phyloP scores from a whole-genome alignment of 1,140 invertebrate genomes.

The Musca domestica region DNA sequence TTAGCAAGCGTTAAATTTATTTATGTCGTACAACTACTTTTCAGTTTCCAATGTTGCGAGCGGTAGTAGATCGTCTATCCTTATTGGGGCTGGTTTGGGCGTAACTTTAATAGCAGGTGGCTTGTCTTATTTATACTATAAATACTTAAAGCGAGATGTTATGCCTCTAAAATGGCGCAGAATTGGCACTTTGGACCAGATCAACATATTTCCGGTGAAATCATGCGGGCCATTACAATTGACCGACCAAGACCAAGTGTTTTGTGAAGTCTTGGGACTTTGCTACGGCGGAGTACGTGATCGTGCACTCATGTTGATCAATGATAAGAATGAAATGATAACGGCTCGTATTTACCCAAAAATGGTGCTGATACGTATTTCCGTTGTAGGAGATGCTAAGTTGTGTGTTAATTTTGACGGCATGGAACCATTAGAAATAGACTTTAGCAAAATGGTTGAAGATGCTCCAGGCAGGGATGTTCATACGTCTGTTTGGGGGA shows the following conservation, averaged over 20 bases:
- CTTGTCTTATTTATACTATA: slow-evolving; percentile 38
- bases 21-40: background rate
- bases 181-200: slow-evolving; percentile 57
- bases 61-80: slow-evolving; percentile 9
- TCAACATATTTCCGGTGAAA: slow-evolving; percentile 58
- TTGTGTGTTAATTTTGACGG: slow-evolving; percentile 53
- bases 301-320: slow-evolving; percentile 57
- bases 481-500: slow-evolving; percentile 56
- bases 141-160: slow-evolving; percentile 36
- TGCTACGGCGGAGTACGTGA: slow-evolving; percentile 54
- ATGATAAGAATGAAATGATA: slow-evolving; percentile 56
- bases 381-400: slow-evolving; percentile 43
- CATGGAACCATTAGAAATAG: slow-evolving; percentile 56
- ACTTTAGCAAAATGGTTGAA: slow-evolving; percentile 43
- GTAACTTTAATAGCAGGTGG: slow-evolving; percentile 30
- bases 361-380: slow-evolving; percentile 57
- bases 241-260: slow-evolving; percentile 43
- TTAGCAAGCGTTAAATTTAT: background rate
- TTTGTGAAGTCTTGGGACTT: slow-evolving; percentile 56
- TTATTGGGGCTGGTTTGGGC: slow-evolving; percentile 35
- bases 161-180: slow-evolving; percentile 48
- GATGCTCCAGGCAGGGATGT: slow-evolving; percentile 42
- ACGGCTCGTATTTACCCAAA: slow-evolving; percentile 57
- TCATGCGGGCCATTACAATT: slow-evolving; percentile 54
- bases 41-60: background rate